Percentiles rank a stretch among this genome's conserved stretches.
phyloP scores from a whole-genome alignment of 2,113 vertebrate genomes.

The Lagopus muta region DNA sequence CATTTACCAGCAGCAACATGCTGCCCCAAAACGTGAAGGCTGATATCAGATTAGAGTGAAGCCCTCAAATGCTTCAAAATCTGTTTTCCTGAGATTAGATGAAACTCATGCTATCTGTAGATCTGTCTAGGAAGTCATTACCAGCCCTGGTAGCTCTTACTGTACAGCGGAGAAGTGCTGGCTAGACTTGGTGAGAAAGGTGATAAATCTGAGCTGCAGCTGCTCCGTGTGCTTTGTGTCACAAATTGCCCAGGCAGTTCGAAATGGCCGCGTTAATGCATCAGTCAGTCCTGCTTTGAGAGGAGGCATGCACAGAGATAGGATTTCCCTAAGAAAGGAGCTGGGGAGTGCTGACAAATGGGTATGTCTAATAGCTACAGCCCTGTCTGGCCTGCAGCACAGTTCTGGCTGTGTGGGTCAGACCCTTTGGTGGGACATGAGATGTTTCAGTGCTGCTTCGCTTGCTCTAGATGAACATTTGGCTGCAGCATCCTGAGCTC shows the following conservation, averaged over 20 bases:
- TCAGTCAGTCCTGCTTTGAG: neutral
- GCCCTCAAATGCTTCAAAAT: neutral
- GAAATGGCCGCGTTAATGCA: neutral
- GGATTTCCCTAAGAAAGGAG: neutral
- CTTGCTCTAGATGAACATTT: neutral
- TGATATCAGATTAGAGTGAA: neutral
- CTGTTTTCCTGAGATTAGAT: neutral
- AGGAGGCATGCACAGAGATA: neutral
- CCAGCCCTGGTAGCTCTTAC: neutral
- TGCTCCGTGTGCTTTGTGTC: neutral
- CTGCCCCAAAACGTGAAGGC: neutral
- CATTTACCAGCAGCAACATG: neutral
- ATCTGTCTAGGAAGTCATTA: neutral
- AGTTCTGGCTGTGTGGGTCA: neutral
- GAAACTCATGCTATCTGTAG: neutral
- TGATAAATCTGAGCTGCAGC: constrained; percentile 23
- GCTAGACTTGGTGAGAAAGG: neutral
- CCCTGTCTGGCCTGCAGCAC: neutral
- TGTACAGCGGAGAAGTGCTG: accelerated
- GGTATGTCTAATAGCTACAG: neutral
- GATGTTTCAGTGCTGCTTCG: neutral
- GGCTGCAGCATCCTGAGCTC: neutral
- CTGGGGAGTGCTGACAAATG: neutral
- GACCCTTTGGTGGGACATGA: accelerated
- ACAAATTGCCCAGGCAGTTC: neutral